Evolutionary conservation across 2,797 vertebrate genomes (phyloP), one percentile per base, ranked within the genome.

Genomic region (Catostomus latipinnis): DNA sequence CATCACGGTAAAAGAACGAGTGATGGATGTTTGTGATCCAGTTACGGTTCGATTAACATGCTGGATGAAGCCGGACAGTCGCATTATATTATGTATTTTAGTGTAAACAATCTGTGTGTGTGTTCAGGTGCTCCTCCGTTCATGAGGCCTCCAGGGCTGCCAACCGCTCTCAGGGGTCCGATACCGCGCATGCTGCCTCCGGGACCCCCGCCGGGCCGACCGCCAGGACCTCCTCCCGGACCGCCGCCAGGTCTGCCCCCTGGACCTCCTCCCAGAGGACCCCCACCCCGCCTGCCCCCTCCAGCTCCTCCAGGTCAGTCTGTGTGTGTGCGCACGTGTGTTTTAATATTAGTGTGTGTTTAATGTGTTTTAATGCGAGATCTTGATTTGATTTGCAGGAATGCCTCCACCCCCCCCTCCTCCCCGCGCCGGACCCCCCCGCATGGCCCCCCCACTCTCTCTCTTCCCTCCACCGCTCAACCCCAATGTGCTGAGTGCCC

Each of bases 201-300:
- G 0, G 97, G 97, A 1, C 98, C 97, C 14, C 96, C 97, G 0
- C 97, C 97, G 0, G 98, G 96, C 16, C 94, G 97, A 80, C 98
- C 71, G 3, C 94, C 94, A 0, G 93, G 96, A 5, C 94, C 97
- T 66, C 97, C 97, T 0, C 98, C 98, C 0, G 97, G 97, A 0
- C 97, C 98, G 0, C 97, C 98, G n/a, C 97, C 98, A 8, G 97
- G 97, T 71, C 93, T 98, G 1, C 97, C 97, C 8, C 97, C 97
- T 6, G 96, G 97, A 13, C 97, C 97, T n/a, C 98, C 97, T 73
- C 96, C 97, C 14, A 93, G 97, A 77, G 97, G 97, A 16, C 97
- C 97, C 0, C 97, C 97, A 74, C 98, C 97, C 84, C 94, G 96
- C 74, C 89, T 98, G 12, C 97, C 96, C 45, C 97, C 97, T 66